Evolutionary conservation across 2,888 invertebrate species (phyloP), one percentile per base, ranked within the genome.

Genomic region (Chydorus sphaericus): DNA sequence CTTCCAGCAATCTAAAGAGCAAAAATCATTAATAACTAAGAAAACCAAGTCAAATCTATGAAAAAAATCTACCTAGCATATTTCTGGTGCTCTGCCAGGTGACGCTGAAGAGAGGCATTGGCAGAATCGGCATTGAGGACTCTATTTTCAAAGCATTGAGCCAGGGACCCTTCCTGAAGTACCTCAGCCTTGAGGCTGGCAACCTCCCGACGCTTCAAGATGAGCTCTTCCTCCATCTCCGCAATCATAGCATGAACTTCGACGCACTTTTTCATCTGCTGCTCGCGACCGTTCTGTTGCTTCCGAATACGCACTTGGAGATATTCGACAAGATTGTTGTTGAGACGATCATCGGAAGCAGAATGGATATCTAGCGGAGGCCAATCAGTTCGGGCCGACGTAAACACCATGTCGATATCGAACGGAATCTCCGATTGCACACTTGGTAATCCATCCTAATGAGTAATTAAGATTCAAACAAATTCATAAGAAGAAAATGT

Each of bases 151-250:
- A 68, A 59, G 20, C 62, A 48, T 37, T 60, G 60, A 7, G 63
- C 48, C 54, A 63, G 61, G 58, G 16, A 16, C 61, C 81, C 79
- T 54, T 85, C 80, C 58, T 82, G 80, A 7, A 77, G 75, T 51
- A 83, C 71, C 48, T 80, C 77, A 0, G 79, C 78, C 65, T 78
- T 78, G 0, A 83, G 65, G 1, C 81, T 79, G 6, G 75, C 74
- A 61, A 81, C 76, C 66, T 88, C 86, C 23, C 80, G 78, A 62
- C 78, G 77, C 1, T 79, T 71, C 60, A 80, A 73, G 14, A 82
- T 67, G 58, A 80, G 79, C 57, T 85, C 83, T 59, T 81, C 81
- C 63, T 90, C 85, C 54, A 85, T 69, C 11, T 80, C 77, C 14
- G 68, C 62, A 38, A 72, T 48, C 16, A 44, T 30, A 18, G 23